A percentile compares a stretch with the other conserved stretches of the same genome.
Evolutionary conservation across 2,113 vertebrate species (phyloP).

Genomic region (Ammodytes dubius): DNA sequence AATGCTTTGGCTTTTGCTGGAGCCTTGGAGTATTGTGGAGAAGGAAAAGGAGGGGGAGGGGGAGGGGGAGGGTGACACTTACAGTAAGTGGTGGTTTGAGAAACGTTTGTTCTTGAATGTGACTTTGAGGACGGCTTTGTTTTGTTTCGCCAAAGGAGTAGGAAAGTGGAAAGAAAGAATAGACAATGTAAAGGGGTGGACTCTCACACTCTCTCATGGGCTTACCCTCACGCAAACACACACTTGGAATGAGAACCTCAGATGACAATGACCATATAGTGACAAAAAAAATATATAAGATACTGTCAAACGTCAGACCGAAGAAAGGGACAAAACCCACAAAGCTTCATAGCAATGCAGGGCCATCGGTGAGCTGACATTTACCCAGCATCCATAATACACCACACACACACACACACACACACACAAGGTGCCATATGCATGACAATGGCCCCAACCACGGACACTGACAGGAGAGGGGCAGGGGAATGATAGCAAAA

Average conservation of each 20-base stretch:
- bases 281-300: slow-evolving; percentile 18
- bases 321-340: slow-evolving; percentile 22
- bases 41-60: not conserved
- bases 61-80: slow-evolving; percentile 11
- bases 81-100: slow-evolving; percentile 52
- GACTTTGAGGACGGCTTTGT: slow-evolving; percentile 58
- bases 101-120: slow-evolving; percentile 61
- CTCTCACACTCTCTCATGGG: not conserved
- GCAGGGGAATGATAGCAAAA: slow-evolving; percentile 28
- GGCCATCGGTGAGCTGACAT: slow-evolving; percentile 64
- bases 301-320: not conserved
- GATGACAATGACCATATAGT: not conserved
- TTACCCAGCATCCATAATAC: slow-evolving; percentile 46
- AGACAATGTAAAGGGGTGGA: slow-evolving; percentile 15
- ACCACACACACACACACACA: slow-evolving; percentile 27
- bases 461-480: slow-evolving; percentile 40
- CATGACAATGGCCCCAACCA: slow-evolving; percentile 69
- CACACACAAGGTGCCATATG: slow-evolving; percentile 56
- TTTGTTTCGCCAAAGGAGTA: slow-evolving; percentile 45
- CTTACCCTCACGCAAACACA: slow-evolving; percentile 5
- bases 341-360: slow-evolving; percentile 37
- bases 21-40: slow-evolving; percentile 36
- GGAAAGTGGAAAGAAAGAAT: slow-evolving; percentile 23
- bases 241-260: not conserved
- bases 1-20: slow-evolving; percentile 5